Percentiles rank a stretch among this genome's conserved stretches.
Conservation (phyloP, 2,888 invertebrate genomes). For the Pristionchus japonicus region DNA sequence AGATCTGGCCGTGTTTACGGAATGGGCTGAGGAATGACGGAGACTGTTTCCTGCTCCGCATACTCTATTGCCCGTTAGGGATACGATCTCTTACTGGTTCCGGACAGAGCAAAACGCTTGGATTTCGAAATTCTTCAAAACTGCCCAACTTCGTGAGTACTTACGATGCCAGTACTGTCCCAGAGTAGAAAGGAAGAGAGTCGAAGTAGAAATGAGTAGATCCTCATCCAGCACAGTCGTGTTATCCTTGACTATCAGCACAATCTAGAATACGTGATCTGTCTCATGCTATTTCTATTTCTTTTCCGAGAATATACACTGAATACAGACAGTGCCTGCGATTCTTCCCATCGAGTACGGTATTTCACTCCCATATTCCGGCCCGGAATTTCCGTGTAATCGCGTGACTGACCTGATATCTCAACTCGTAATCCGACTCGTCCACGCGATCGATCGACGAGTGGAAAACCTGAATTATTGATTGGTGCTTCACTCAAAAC, state of each 20-base stretch:
- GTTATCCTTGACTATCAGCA: background rate
- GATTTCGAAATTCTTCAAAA: background rate
- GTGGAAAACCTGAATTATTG: background rate
- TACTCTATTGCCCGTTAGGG: background rate
- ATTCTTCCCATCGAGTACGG: background rate
- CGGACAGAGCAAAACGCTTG: no score
- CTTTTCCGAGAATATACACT: background rate
- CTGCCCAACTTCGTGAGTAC: background rate
- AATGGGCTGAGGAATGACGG: background rate
- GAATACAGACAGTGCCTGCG: background rate
- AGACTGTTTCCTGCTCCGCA: background rate
- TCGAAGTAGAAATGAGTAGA: background rate
- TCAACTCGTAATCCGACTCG: constrained; percentile 37
- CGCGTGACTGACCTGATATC: constrained; percentile 12
- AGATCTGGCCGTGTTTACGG: background rate
- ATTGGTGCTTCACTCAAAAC: background rate
- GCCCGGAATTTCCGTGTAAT: no score
- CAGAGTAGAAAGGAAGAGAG: background rate
- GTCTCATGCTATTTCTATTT: background rate
- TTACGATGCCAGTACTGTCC: constrained; percentile 1
- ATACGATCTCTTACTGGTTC: background rate
- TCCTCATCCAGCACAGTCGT: background rate
- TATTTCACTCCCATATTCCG: background rate
- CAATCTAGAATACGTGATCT: background rate
- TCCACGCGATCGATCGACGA: background rate